Evolutionary conservation across 2,113 vertebrate genomes (phyloP).

Genomic region (Gopherus evgoodei): DNA sequence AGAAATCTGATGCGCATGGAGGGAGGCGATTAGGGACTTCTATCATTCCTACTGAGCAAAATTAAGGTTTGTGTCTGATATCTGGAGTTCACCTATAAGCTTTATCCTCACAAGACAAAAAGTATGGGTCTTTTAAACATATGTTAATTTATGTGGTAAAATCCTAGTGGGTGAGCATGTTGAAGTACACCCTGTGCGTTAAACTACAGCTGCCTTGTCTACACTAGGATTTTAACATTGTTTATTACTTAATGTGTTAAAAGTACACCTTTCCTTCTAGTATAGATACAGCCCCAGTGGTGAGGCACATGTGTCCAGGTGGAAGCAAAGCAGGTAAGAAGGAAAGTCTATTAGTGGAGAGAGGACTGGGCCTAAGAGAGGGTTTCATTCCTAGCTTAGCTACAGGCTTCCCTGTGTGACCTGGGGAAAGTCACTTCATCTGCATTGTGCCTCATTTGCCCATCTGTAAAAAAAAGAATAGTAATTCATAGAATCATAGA

Average conservation of each 20-base stretch:
- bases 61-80: neutral
- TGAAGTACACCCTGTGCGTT: neutral
- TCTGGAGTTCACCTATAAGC: neutral
- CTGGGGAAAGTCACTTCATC: neutral
- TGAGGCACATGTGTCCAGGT: neutral
- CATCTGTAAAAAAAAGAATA: neutral
- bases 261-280: neutral
- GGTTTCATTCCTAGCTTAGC: neutral
- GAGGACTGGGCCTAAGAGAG: neutral
- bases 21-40: neutral
- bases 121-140: neutral
- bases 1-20: neutral
- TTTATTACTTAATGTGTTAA: neutral
- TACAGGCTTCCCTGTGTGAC: fast-evolving
- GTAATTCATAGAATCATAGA: too few relatives aligned
- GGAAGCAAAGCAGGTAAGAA: neutral
- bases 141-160: neutral
- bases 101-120: neutral
- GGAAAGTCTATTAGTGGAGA: neutral
- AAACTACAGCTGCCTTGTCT: neutral
- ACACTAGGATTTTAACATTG: neutral
- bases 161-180: neutral
- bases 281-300: fast-evolving
- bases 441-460: fast-evolving
- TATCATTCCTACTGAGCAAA: neutral